These are phyloP conservation scores for Epizoanthus rinbou DNA, from an alignment of 92 coral and sea anemone genomes.

Conservation along the genomic window DNA sequence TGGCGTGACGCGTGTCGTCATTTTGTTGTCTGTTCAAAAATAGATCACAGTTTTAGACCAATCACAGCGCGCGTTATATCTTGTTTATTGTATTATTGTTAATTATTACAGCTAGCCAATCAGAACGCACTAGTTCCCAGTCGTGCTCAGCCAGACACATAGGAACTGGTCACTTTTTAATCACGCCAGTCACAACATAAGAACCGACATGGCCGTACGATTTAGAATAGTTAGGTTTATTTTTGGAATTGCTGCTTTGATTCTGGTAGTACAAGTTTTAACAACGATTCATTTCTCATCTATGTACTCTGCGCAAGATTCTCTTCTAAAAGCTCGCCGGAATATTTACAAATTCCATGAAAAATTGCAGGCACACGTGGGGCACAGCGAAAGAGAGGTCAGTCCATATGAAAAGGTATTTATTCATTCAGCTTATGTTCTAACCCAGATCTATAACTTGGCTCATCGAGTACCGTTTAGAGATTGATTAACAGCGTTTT, in stretches of 20 bases:
- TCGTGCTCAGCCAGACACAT: neutral
- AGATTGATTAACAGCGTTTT: too few species aligned
- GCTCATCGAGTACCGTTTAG: too few species aligned
- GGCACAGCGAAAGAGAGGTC: slow-evolving; percentile 27
- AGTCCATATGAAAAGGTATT: slow-evolving; percentile 14
- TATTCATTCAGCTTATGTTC: too few species aligned
- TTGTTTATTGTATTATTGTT: too few species aligned
- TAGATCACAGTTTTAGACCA: too few species aligned
- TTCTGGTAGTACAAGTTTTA: slow-evolving; percentile 84
- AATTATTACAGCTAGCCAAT: slow-evolving; percentile 11
- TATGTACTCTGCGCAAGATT: slow-evolving; percentile 80
- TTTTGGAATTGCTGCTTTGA: slow-evolving; percentile 74
- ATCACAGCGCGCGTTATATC: too few species aligned
- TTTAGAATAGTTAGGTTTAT: slow-evolving; percentile 90
- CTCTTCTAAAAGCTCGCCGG: slow-evolving; percentile 54
- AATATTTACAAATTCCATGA: slow-evolving; percentile 55
- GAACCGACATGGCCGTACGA: slow-evolving; percentile 63
- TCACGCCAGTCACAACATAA: neutral
- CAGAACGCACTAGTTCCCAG: slow-evolving; percentile 23
- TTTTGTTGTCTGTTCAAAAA: too few species aligned
- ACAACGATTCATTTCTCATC: slow-evolving; percentile 92
- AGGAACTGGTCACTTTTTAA: neutral
- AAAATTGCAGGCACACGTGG: slow-evolving; percentile 72
- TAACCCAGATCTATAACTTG: too few species aligned
- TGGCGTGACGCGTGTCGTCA: too few species aligned